Evolutionary conservation across 1,140 invertebrate genomes (phyloP), one percentile per base, ranked within the genome.

Genomic region (Planococcus citri): DNA sequence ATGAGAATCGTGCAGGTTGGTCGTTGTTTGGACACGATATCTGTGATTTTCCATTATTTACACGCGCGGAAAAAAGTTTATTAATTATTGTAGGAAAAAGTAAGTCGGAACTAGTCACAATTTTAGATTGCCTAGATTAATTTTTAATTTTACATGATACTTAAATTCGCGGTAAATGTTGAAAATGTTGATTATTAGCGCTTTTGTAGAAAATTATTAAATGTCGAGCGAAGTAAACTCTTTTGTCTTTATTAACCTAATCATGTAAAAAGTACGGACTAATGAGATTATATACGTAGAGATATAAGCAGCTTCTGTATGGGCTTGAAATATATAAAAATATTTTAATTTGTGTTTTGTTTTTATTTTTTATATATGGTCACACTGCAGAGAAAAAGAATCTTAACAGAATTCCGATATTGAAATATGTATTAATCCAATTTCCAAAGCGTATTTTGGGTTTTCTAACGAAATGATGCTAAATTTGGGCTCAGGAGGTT

Each of bases 41-140:
- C 60, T 64, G 60, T 64, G 60, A 64, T 64, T 64, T 64, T 64
- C 20, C 60, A 27, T 64, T 64, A 25, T 64, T n/a, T n/a, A n/a
- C n/a, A n/a, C n/a, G 9, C 21, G 1, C 60, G 10, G 60, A 10
- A 9, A 24, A 64, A 25, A n/a, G n/a, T n/a, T n/a, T n/a, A n/a
- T n/a, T n/a, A n/a, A 64, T 64, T 24, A 24, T 17, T 17, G 10
- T 24, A 64, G 25, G 25, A 25, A 25, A 22, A 64, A 4, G 4
- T 9, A n/a, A 64, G 24, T 22, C 17, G 12, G 25, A 64, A 64
- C 60, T 64, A 64, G 60, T 64, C 60, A 64, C 60, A 25, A 20
- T 58, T n/a, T 64, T 25, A 64, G 41, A 51, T 51, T 20, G 41
- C 41, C 41, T 51, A 51, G 41, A 51, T 51, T 51, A 51, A 51